phyloP scores from a whole-genome alignment of 2,113 vertebrate genomes.

The Macrotus californicus region DNA sequence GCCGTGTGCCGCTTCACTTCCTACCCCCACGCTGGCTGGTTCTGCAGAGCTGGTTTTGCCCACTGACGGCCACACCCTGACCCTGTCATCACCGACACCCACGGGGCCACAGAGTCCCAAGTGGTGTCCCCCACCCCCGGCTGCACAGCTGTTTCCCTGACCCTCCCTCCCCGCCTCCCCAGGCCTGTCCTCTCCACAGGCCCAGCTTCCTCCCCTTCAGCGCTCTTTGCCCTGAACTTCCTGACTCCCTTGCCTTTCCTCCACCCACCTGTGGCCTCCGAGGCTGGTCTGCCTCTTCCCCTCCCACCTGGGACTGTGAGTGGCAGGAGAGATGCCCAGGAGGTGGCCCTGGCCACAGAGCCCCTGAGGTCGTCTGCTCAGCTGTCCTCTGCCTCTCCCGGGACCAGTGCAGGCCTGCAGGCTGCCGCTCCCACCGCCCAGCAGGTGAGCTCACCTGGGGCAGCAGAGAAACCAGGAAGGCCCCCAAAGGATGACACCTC shows the following conservation, averaged over 20 bases:
- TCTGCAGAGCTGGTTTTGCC: neutral
- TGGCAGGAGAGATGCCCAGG: neutral
- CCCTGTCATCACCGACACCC: neutral
- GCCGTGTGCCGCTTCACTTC: neutral
- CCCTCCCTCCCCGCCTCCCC: neutral
- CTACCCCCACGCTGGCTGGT: neutral
- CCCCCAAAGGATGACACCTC: neutral
- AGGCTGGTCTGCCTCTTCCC: neutral
- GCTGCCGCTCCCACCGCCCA: accelerated
- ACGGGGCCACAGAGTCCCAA: too few relatives aligned
- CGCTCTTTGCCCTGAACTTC: neutral
- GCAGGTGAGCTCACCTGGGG: neutral
- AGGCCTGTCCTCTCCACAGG: neutral
- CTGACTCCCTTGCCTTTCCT: neutral
- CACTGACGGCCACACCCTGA: neutral
- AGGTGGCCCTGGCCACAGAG: neutral
- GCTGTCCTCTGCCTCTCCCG: neutral
- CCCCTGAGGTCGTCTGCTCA: neutral
- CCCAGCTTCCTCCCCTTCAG: neutral
- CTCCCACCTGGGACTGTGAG: too few relatives aligned
- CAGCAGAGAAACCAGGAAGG: neutral
- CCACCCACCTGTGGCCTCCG: too few relatives aligned
- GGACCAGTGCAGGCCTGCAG: neutral
- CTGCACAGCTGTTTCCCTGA: too few relatives aligned
- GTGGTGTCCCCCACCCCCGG: too few relatives aligned